A percentile compares a stretch with the other conserved stretches of the same genome.
These are phyloP conservation scores for Myzus persicae DNA, from an alignment of 1,140 invertebrate genomes.

Conservation along the genomic window DNA sequence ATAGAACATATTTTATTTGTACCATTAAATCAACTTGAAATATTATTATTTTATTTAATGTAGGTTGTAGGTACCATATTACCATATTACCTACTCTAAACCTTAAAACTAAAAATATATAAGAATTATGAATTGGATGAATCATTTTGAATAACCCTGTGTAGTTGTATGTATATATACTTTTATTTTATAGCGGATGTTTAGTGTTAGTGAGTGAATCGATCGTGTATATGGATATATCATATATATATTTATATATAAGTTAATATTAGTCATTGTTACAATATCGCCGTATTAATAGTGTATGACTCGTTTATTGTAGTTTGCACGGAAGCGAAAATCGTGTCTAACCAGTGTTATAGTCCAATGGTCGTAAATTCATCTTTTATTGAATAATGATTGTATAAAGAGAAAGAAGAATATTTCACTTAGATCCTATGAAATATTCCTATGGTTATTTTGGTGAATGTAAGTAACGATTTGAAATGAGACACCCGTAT, in stretches of 20 bases:
- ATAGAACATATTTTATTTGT: too few species aligned
- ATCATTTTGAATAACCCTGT: too few species aligned
- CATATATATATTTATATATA: background rate
- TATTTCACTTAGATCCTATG: background rate
- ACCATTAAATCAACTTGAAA: too few species aligned
- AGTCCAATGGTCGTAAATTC: background rate
- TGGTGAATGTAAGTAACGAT: background rate
- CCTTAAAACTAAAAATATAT: too few species aligned
- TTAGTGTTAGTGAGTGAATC: background rate
- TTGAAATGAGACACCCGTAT: background rate
- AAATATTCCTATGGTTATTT: background rate
- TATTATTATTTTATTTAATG: too few species aligned
- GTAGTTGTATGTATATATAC: background rate
- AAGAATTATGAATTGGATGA: too few species aligned
- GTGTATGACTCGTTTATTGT: background rate
- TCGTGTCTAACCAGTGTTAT: background rate
- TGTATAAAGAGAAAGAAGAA: background rate
- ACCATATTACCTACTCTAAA: too few species aligned
- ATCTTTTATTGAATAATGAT: background rate
- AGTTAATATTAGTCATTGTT: conserved; percentile 13
- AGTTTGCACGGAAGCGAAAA: conserved; percentile 16
- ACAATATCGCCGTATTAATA: background rate
- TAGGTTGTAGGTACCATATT: too few species aligned
- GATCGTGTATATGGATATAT: background rate
- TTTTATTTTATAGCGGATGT: background rate